Evolutionary conservation across 2,797 vertebrate genomes (phyloP).

Genomic region (Miichthys miiuy): DNA sequence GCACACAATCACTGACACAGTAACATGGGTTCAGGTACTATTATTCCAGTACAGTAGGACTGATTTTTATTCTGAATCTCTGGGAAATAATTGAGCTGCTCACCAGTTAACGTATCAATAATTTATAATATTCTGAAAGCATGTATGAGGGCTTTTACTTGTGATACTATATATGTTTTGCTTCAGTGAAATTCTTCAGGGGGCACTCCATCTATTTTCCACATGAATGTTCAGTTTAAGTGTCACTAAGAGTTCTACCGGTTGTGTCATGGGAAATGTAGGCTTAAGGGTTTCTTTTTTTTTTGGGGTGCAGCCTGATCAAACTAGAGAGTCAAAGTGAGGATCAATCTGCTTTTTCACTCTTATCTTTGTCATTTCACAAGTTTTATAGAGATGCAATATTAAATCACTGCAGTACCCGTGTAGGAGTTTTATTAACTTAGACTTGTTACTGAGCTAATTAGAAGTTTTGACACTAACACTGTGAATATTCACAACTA

Average conservation of each 20-base stretch:
- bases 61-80: neutral
- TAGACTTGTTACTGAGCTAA: neutral
- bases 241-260: too few relatives aligned
- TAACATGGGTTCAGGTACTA: neutral
- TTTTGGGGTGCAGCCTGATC: neutral
- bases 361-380: neutral
- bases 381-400: neutral
- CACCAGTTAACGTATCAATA: slow-evolving; percentile 7
- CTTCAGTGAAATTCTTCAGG: neutral
- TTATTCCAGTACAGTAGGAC: neutral
- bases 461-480: neutral
- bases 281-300: neutral
- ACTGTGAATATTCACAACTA: neutral
- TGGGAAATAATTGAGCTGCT: slow-evolving; percentile 4
- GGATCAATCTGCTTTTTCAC: neutral
- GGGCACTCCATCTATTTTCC: neutral
- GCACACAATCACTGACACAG: neutral
- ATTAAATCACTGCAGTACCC: neutral
- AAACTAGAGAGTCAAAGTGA: neutral
- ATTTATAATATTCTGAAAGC: slow-evolving; percentile 4
- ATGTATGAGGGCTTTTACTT: slow-evolving; percentile 6
- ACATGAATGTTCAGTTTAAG: neutral
- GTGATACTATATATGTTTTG: slow-evolving; percentile 1
- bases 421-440: neutral
- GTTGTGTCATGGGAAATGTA: neutral